phyloP scores from a whole-genome alignment of 2,797 vertebrate genomes.

The Ispidina picta region DNA sequence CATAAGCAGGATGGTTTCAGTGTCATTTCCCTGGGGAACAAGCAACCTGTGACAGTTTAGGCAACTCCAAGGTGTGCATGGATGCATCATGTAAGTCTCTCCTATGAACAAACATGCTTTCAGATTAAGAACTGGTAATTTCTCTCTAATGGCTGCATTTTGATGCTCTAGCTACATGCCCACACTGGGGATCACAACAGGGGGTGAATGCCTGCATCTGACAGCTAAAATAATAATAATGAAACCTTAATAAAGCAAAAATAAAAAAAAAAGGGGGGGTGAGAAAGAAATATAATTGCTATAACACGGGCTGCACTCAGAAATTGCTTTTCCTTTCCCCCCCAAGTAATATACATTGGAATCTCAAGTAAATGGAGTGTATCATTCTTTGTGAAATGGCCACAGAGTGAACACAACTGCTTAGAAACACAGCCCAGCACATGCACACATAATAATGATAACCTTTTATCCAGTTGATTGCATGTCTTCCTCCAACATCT shows the following conservation, averaged over 20 bases:
- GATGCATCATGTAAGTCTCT: neutral
- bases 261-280: neutral
- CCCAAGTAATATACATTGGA: conserved; percentile 58
- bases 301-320: conserved; percentile 34
- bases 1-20: neutral
- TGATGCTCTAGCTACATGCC: neutral
- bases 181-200: neutral
- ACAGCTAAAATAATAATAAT: neutral
- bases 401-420: conserved; percentile 34
- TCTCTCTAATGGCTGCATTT: neutral
- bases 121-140: neutral
- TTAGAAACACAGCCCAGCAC: neutral
- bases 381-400: conserved; percentile 56
- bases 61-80: neutral
- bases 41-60: neutral
- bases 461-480: conserved; percentile 7
- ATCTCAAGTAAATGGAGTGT: conserved; percentile 60
- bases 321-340: neutral
- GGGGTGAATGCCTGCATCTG: neutral
- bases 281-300: conserved; percentile 45
- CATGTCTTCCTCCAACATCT: neutral
- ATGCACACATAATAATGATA: neutral
- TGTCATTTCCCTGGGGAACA: neutral
- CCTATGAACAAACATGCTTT: neutral
- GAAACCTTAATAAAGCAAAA: neutral